These are phyloP conservation scores for Pelvicachromis taeniatus DNA, from an alignment of 2,113 vertebrate genomes.

Conservation along the genomic window DNA sequence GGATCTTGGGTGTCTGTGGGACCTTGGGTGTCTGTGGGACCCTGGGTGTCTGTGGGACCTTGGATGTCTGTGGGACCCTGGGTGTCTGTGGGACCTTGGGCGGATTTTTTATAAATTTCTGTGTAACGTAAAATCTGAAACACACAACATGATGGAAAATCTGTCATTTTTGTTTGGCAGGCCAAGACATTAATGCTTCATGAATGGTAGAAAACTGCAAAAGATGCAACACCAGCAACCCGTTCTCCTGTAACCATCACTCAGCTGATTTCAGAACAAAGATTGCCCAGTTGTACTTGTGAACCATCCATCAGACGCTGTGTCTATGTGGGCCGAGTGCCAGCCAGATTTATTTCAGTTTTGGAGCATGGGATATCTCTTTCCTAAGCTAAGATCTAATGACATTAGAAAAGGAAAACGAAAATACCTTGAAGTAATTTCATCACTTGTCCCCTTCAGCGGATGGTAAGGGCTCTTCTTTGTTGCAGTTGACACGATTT, in stretches of 20 bases:
- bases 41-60: background rate
- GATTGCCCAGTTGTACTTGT: background rate
- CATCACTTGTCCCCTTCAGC: background rate
- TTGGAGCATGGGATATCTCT: background rate
- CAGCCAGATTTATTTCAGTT: background rate
- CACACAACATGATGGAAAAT: background rate
- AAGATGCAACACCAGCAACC: background rate
- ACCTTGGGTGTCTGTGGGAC: background rate
- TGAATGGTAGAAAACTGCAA: background rate
- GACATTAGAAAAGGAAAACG: background rate
- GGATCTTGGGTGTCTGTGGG: no score
- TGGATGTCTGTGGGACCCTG: background rate
- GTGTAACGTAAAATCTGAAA: constrained; percentile 23
- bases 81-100: background rate
- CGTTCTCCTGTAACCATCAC: background rate
- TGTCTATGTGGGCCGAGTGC: background rate
- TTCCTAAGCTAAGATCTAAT: background rate
- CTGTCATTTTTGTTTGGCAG: background rate
- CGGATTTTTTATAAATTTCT: background rate
- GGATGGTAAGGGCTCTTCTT: background rate
- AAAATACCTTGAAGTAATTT: background rate
- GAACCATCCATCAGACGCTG: background rate
- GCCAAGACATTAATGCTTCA: background rate
- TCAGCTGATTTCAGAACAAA: background rate
- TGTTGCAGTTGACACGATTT: background rate